phyloP scores from a whole-genome alignment of 2,888 invertebrate genomes.

The Nemoura dubitans region DNA sequence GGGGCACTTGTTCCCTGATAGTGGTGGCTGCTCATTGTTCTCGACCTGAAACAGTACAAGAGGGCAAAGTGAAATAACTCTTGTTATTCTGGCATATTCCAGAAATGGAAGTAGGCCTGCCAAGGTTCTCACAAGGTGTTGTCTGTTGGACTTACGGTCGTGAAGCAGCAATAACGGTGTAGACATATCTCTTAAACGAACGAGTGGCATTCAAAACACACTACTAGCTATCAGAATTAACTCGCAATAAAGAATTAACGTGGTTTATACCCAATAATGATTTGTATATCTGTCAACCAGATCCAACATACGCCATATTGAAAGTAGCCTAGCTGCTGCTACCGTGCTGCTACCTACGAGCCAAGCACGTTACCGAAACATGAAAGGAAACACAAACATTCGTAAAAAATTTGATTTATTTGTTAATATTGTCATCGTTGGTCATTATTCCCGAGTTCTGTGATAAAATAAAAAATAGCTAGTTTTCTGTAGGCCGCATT shows the following conservation, averaged over 20 bases:
- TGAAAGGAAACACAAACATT: not conserved
- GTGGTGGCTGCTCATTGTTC: slow-evolving; percentile 53
- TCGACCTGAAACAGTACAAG: not conserved
- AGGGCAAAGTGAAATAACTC: not conserved
- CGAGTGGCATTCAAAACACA: not conserved
- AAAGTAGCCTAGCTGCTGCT: not conserved
- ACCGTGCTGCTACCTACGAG: not conserved
- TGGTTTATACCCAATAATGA: not conserved
- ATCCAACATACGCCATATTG: not conserved
- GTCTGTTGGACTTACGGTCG: not conserved
- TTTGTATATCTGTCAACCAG: not conserved
- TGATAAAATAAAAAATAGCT: no score
- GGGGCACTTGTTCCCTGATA: slow-evolving; percentile 58
- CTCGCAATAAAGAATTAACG: not conserved
- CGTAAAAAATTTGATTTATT: not conserved
- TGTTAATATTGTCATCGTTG: not conserved
- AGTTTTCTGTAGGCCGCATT: no score
- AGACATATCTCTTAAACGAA: not conserved
- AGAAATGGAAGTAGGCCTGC: not conserved
- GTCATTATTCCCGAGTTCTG: no score
- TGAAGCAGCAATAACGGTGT: not conserved
- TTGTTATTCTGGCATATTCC: not conserved
- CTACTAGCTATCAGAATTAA: not conserved
- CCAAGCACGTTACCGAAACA: not conserved
- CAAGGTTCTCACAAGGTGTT: not conserved